phyloP scores from a whole-genome alignment of 2,113 vertebrate species.

The Zootoca vivipara region DNA sequence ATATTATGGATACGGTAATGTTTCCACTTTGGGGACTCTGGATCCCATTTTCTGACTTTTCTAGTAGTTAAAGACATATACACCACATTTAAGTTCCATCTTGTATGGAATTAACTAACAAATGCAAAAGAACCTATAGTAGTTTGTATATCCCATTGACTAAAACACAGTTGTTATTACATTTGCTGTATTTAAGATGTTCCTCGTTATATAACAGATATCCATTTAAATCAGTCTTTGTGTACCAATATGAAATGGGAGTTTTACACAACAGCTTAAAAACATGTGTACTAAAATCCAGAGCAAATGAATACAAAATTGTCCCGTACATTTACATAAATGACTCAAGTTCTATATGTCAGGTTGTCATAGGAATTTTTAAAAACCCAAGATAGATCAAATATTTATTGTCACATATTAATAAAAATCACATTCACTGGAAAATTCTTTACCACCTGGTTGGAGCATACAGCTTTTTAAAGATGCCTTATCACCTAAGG shows the following conservation, averaged over 20 bases:
- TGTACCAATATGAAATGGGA: not conserved
- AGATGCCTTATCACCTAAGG: not conserved
- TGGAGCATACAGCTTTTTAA: conserved; percentile 10
- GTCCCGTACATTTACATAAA: not conserved
- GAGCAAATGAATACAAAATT: not conserved
- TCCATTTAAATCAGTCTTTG: no score
- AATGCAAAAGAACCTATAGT: no score
- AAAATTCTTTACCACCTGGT: not conserved
- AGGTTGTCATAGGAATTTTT: not conserved
- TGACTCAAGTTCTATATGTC: not conserved
- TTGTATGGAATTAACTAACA: no score
- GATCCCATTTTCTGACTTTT: no score
- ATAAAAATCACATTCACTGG: not conserved
- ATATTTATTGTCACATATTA: not conserved
- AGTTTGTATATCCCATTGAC: no score
- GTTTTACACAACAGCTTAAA: not conserved
- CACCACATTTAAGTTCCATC: no score
- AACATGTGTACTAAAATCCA: not conserved
- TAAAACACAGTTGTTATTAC: no score
- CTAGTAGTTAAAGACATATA: no score
- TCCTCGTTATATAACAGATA: no score
- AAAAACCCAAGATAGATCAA: not conserved
- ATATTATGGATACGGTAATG: not conserved
- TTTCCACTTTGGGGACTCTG: no score
- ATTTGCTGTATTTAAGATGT: no score